Evolutionary conservation across 2,888 invertebrate species (phyloP), one percentile per base, ranked within the genome.

Genomic region (Enchytraeus crypticus): DNA sequence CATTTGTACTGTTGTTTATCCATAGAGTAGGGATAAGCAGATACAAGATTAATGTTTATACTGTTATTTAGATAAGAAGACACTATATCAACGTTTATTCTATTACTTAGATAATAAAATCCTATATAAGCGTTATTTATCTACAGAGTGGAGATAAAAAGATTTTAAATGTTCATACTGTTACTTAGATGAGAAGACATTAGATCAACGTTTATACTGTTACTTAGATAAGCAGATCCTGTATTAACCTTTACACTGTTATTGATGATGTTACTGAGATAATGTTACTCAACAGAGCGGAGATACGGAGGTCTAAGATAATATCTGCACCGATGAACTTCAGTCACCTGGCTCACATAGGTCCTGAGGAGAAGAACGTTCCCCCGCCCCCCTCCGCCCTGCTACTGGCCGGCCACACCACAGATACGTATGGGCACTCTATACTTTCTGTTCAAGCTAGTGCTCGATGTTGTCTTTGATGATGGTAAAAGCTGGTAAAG

Each of bases 331-430:
- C 97, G 27, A 90, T 90, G 53, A 96, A 98, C 83, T 98, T 98
- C 82, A 92, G 92, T 73, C 98, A 98, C 82, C 87, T 98, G 68
- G 92, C 92, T 66, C 98, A 98, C 81, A 93, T 98, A 91, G 97
- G 97, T 53, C 97, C 97, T 27, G 30, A n/a, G 32, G 53, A 51
- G 53, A 30, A 57, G 51, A 51, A 26, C 29, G 45, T 33, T 32
- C 34, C 45, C 46, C 5, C 46, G 23, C 29, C 59, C 21, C 23
- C 34, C 26, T 34, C 51, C 38, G 45, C 43, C 51, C 55, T 55
- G 38, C 61, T 51, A 27, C 56, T 55, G 21, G 26, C 51, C 45
- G 55, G 34, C 45, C 38, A 49, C 34, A n/a, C 23, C 14, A 38
- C 14, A 14, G 43, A 38, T 14, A 14, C 43, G 11, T 38, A 14